phyloP scores from a whole-genome alignment of 2,797 vertebrate genomes.

The Urophycis tenuis region DNA sequence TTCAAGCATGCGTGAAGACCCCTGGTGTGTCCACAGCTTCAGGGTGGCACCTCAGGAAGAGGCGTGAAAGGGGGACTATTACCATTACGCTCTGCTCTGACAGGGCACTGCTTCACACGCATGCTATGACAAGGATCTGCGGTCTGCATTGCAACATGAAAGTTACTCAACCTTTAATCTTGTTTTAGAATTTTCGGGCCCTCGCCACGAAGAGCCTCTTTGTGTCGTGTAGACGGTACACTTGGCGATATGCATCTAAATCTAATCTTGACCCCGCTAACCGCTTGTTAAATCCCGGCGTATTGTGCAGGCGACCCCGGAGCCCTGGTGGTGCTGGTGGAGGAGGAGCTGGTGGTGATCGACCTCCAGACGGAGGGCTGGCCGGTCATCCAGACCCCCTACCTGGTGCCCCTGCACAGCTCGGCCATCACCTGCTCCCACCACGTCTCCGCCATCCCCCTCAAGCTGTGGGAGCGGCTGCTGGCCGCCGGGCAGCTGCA shows the following conservation, averaged over 20 bases:
- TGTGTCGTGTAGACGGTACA: neutral
- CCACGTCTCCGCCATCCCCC: conserved; percentile 89
- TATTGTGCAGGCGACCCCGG: conserved; percentile 68
- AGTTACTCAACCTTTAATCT: neutral
- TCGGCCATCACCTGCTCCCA: conserved; percentile 98
- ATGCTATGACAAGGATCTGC: neutral
- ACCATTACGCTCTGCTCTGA: neutral
- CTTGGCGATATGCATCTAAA: neutral
- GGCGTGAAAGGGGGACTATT: too few relatives aligned
- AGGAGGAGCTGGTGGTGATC: conserved; percentile 93
- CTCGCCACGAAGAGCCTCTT: neutral
- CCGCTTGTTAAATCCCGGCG: neutral
- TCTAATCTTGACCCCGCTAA: neutral
- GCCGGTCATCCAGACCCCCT: conserved; percentile 88
- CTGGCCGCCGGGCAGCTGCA: conserved; percentile 80
- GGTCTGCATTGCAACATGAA: neutral
- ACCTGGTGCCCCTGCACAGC: conserved; percentile 93
- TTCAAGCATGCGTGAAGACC: neutral
- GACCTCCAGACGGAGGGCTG: conserved; percentile 85
- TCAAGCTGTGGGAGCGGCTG: conserved; percentile 94
- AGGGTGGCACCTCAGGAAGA: too few relatives aligned
- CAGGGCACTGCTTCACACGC: neutral
- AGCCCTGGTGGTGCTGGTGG: conserved; percentile 89
- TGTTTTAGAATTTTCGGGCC: neutral
- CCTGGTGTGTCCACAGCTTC: too few relatives aligned